Base-by-base conservation (phyloP, 2,113 vertebrate species). In the Cairina moschata region DNA sequence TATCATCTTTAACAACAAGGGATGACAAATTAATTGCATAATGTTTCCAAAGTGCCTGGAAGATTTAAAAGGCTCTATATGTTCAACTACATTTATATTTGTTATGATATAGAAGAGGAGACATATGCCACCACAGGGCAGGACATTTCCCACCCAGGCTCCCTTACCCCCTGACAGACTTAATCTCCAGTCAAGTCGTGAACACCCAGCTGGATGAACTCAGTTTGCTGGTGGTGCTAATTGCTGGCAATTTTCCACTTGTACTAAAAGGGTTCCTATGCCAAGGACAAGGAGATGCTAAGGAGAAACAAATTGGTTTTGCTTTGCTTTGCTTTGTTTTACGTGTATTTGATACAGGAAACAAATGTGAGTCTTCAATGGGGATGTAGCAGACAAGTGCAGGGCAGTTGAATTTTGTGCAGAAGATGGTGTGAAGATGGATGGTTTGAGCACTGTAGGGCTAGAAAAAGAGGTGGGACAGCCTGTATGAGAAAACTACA, bases 11-110 rank as follows among this genome's bases (percentile, higher is more conserved):
- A 65, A 28, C 68, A 71, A 63, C 32, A 55, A 86, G 50, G 21
- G 20, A 58, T 78, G 36, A 58, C 6, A 67, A 88, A 91, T 80
- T 78, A 86, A 63, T 88, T 67, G 26, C 54, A 63, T 88, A 78
- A 34, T 29, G 58, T 63, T 86, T 88, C 36, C 44, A 59, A 91
- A 88, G 36, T 52, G 14, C 52, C 36, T 88, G 46, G 55, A 86
- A 81, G 38, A 58, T 85, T 82, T 71, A 71, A 87, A 56, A 0
- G 0, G 8, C 32, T 90, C 52, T 67, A 4, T 55, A 48, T 32
- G 26, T 86, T 92, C 66, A 84, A 75, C 26, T 48, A 86, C 88
- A 91, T 84, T 26, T 82, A 72, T 82, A 68, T 68, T 84, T 82
- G 50, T 59, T 50, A 83, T 32, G 8, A 34, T 67, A 29, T 52